Percentiles rank a stretch among this genome's conserved stretches.
Conservation (phyloP, 1,140 invertebrate species). For the Heliconius congener region DNA sequence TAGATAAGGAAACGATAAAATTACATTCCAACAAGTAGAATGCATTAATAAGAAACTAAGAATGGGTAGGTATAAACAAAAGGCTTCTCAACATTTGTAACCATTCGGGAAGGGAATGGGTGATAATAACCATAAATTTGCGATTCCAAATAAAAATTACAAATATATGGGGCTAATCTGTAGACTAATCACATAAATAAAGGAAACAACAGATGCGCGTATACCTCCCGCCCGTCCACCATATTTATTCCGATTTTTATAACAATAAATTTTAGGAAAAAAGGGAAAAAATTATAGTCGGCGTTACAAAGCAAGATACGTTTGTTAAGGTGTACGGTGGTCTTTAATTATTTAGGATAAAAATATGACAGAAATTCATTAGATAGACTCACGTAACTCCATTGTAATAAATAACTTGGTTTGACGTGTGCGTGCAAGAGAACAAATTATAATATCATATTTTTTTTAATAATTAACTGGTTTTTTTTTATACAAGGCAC, state of each 20-base stretch:
- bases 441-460: slow-evolving; percentile 31
- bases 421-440: slow-evolving; percentile 43
- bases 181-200: slow-evolving; percentile 76
- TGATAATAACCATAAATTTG: slow-evolving; percentile 72
- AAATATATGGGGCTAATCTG: slow-evolving; percentile 65
- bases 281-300: slow-evolving; percentile 58
- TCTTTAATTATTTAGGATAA: slow-evolving; percentile 76
- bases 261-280: slow-evolving; percentile 72
- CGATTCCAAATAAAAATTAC: slow-evolving; percentile 72
- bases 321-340: slow-evolving; percentile 71
- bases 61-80: slow-evolving; percentile 36
- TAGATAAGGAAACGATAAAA: neutral
- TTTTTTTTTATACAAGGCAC: slow-evolving; percentile 22
- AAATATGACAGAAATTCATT: slow-evolving; percentile 77
- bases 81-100: slow-evolving; percentile 32
- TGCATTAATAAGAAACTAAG: slow-evolving; percentile 26
- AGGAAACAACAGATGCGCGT: slow-evolving; percentile 67
- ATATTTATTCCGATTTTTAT: slow-evolving; percentile 66
- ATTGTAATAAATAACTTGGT: slow-evolving; percentile 61
- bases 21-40: slow-evolving; percentile 10
- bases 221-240: slow-evolving; percentile 47
- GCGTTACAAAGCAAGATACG: slow-evolving; percentile 70
- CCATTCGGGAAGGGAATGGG: slow-evolving; percentile 36
- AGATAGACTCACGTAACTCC: slow-evolving; percentile 54
- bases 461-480: slow-evolving; percentile 23